phyloP scores from a whole-genome alignment of 2,113 vertebrate genomes.

The Scomber colias region DNA sequence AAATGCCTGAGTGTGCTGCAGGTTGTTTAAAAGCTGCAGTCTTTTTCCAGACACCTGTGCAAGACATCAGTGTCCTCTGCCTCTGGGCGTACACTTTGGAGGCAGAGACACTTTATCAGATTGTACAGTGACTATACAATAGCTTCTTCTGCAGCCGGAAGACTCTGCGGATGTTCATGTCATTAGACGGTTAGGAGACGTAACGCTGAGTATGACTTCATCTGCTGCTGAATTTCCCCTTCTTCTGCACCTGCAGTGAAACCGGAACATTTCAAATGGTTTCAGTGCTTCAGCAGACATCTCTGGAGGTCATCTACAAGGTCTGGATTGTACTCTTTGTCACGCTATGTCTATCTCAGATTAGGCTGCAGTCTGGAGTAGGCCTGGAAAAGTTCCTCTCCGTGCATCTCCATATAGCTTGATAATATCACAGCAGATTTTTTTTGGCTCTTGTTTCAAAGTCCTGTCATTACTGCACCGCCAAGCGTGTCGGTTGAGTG shows the following conservation, averaged over 20 bases:
- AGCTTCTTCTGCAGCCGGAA: constrained; percentile 25
- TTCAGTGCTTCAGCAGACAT: constrained; percentile 50
- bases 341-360: constrained; percentile 25
- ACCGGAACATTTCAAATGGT: constrained; percentile 35
- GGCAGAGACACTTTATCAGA: constrained; percentile 30
- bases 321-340: constrained; percentile 18
- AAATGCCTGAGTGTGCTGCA: constrained; percentile 35
- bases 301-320: constrained; percentile 40
- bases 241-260: constrained; percentile 57
- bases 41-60: constrained; percentile 68
- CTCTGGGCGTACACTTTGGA: background rate
- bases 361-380: background rate
- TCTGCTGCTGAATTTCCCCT: constrained; percentile 37
- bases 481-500: constrained; percentile 6
- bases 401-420: constrained; percentile 9
- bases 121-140: constrained; percentile 20
- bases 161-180: constrained; percentile 45
- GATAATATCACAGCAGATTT: constrained; percentile 11
- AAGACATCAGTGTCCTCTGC: constrained; percentile 60
- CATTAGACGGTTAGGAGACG: background rate
- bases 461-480: background rate
- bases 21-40: constrained; percentile 52
- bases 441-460: background rate
- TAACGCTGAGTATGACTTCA: constrained; percentile 51
- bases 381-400: constrained; percentile 23